Base-by-base conservation (phyloP, 2,888 invertebrate species). In the Chrysopilus asiliformis region DNA sequence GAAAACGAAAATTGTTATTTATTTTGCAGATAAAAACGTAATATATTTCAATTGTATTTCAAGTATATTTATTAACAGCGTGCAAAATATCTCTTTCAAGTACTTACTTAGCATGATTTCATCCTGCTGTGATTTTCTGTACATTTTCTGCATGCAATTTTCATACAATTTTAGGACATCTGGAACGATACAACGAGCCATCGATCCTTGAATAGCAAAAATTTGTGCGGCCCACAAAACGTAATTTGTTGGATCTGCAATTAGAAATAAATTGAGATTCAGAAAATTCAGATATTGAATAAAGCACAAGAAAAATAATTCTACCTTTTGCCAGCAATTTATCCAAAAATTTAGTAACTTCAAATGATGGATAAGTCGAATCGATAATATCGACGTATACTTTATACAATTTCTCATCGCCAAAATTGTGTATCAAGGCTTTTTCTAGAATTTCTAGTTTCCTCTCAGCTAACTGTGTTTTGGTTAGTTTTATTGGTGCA, bases 381-480 rank as follows among this genome's bases (percentile, higher is more conserved):
- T 66, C 53, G 3, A 56, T 49, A 57, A 58, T 53, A n/a, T 51
- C 47, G 10, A 64, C 53, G 29, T 60, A 64, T 9, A 53, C 38
- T 16, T 49, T 48, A 30, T 75, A 57, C 15, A 79, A 56, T 34
- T 55, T 49, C 28, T 67, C 66, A 37, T 69, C 70, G 38, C 66
- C 60, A 3, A 66, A 60, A 59, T 77, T 76, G 28, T 65, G 60
- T 18, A 62, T 57, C 4, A 79, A 51, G 1, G 74, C 77, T 51
- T 68, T 70, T 36, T 76, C 72, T 6, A 76, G 53, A 29, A 75
- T 73, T 9, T 72, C 65, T 31, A 78, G 49, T 55, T 79, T 75
- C 36, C 72, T 68, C 50, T 76, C 69, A 3, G 59, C 56, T 4
- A 60, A 43, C 19, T 55, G 50, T 15, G 54, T 46, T 3, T 56